Base-by-base conservation (phyloP, 2,888 invertebrate species). In the Amblyjoppa proteus region DNA sequence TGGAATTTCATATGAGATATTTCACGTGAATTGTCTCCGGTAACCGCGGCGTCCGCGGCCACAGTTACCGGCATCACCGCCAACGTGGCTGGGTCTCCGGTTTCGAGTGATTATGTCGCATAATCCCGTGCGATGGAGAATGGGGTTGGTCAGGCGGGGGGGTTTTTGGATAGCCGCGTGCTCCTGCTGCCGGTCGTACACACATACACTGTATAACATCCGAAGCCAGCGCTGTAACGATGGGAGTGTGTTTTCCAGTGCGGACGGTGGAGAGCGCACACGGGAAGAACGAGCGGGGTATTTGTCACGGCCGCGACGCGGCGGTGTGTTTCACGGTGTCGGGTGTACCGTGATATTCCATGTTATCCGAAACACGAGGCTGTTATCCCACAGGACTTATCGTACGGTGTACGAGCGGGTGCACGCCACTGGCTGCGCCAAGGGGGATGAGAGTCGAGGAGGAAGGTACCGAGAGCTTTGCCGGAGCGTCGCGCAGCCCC, bases 331-430 rank as follows among this genome's bases (percentile, higher is more conserved):
- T 87, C 87, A 84, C 71, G 91, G 91, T 89, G 91, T 92, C 91
- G 91, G 89, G 90, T 91, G 88, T 90, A 90, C 90, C 89, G 91
- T 92, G 93, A 93, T 93, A 93, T 92, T 92, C 93, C 90, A 92
- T 91, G 93, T 93, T 93, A 93, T 93, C 92, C 93, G 93, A 93
- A 93, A 92, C 93, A 92, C 92, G 91, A 91, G 91, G 92, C 91
- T 91, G 93, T 92, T 93, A 93, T 93, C 93, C 93, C 93, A 92
- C 92, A 93, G 93, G 92, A 93, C 92, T 93, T 93, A 93, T 92
- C 91, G 91, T 89, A 89, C 76, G 90, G 89, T 90, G 91, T 90
- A 89, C 71, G 89, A 89, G 90, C 88, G 84, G 85, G 85, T 84
- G 84, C 85, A 74, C 78, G 83, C 66, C 84, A 81, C 78, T 85